Evolutionary conservation across 2,797 vertebrate species (phyloP).

Genomic region (Erethizon dorsatum): DNA sequence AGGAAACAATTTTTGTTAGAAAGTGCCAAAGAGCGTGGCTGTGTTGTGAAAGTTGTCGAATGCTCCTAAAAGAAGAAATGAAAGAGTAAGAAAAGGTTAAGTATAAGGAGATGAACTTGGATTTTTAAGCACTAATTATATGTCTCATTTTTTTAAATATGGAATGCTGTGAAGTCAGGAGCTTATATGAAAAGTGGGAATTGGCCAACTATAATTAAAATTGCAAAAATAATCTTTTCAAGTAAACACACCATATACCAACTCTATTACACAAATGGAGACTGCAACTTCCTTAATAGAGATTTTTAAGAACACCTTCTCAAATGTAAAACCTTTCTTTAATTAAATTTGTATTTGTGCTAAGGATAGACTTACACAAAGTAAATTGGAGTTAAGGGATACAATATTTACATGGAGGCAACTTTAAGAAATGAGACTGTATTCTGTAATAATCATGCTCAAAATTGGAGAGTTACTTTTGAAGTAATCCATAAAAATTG

Average conservation of each 20-base stretch:
- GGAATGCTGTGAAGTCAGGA: not conserved
- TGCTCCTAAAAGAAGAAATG: not conserved
- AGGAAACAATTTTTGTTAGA: not conserved
- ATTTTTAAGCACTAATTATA: not conserved
- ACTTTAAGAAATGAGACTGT: not conserved
- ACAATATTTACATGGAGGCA: not conserved
- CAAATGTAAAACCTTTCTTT: not conserved
- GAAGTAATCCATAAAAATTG: slow-evolving; percentile 24
- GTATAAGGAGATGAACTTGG: not conserved
- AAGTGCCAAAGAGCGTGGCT: not conserved
- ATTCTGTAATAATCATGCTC: not conserved
- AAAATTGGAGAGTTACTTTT: not conserved
- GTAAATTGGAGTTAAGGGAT: not conserved
- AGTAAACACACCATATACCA: not conserved
- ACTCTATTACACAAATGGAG: not conserved
- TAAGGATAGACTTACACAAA: not conserved
- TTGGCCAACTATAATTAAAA: not conserved
- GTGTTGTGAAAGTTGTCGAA: not conserved
- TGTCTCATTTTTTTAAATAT: not conserved
- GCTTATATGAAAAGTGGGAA: not conserved
- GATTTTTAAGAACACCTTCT: not conserved
- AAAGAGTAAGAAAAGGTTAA: not conserved
- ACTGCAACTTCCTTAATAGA: not conserved
- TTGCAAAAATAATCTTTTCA: not conserved
- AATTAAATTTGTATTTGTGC: not conserved